Percentiles rank a stretch among this genome's conserved stretches.
These are phyloP conservation scores for Rhagoletis zephyria DNA, from an alignment of 1,140 invertebrate species.

Conservation along the genomic window DNA sequence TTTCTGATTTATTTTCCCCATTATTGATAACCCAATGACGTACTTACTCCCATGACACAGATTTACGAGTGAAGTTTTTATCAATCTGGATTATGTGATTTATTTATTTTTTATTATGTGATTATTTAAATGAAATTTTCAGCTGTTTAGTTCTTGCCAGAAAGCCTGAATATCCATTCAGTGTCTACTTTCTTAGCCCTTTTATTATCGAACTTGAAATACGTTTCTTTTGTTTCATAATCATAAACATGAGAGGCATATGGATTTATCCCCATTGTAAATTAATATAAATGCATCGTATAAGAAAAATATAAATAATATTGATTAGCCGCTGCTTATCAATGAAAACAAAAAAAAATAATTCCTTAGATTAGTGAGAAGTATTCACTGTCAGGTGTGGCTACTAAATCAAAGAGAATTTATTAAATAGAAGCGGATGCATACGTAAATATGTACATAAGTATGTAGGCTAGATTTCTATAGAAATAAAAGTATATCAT, in stretches of 20 bases:
- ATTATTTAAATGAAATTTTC: not conserved
- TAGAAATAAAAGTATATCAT: not conserved
- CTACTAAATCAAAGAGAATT: no score
- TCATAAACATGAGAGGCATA: not conserved
- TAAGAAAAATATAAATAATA: not conserved
- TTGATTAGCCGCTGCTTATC: conserved; percentile 1
- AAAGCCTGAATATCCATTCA: not conserved
- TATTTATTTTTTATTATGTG: not conserved
- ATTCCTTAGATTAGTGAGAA: not conserved
- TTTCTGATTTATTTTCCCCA: not conserved
- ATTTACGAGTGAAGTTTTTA: conserved; percentile 15
- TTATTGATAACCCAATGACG: not conserved
- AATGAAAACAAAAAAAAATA: not conserved
- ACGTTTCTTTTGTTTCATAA: not conserved
- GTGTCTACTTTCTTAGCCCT: not conserved
- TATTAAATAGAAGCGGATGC: not conserved
- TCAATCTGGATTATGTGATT: not conserved
- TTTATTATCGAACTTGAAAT: not conserved
- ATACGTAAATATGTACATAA: not conserved
- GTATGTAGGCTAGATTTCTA: not conserved
- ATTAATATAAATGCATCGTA: not conserved
- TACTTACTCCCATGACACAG: not conserved
- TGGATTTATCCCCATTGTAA: conserved; percentile 5
- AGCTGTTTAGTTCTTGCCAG: not conserved
- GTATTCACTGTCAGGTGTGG: no score